A percentile compares a stretch with the other conserved stretches of the same genome.
These are phyloP conservation scores for Emberiza fucata DNA, from an alignment of 2,113 vertebrate species.

Conservation along the genomic window DNA sequence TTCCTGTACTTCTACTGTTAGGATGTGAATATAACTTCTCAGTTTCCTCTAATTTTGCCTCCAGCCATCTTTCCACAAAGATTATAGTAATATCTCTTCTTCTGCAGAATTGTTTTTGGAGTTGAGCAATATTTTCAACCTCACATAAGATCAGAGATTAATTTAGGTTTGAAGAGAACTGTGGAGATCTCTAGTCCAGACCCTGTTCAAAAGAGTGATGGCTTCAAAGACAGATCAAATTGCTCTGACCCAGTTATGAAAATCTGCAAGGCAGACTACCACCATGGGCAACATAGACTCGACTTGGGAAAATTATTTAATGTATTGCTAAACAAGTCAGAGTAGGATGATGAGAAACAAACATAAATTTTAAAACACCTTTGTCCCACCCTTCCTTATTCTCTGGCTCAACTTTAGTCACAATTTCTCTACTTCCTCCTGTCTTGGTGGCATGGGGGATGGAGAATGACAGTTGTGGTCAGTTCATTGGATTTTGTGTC, in stretches of 20 bases:
- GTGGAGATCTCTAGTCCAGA: not conserved
- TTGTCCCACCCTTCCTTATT: not conserved
- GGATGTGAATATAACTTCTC: not conserved
- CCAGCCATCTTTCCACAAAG: not conserved
- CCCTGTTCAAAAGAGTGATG: not conserved
- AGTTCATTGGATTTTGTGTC: not conserved
- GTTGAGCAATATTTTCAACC: not conserved
- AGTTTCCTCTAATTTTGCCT: not conserved
- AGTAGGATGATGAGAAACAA: not conserved
- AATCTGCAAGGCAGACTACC: not conserved
- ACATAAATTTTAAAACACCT: not conserved
- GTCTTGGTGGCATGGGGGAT: not conserved
- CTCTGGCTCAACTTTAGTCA: not conserved
- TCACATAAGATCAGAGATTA: not conserved
- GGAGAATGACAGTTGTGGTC: not conserved
- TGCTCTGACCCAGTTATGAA: not conserved
- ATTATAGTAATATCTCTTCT: not conserved
- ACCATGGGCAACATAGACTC: not conserved
- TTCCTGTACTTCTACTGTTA: not conserved
- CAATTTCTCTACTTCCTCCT: not conserved
- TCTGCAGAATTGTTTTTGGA: not conserved
- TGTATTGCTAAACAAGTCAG: not conserved
- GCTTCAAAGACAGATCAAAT: not conserved
- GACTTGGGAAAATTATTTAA: not conserved
- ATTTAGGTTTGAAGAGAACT: not conserved